Conservation (phyloP, 1,140 invertebrate genomes). For the Pachypeltis micranthus region DNA sequence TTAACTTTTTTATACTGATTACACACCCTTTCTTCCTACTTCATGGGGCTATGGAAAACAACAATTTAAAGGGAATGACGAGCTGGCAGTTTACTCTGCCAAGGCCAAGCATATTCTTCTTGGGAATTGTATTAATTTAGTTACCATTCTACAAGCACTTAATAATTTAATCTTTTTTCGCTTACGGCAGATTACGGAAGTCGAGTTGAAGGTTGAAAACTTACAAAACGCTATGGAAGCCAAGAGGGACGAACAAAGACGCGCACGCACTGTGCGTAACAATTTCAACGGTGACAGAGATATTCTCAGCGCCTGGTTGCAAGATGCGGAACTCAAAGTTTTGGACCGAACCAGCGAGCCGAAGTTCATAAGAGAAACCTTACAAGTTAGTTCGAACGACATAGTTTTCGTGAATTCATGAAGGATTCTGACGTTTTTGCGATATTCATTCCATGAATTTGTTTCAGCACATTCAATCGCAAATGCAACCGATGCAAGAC, state of each 20-base stretch:
- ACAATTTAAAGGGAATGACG: too few species aligned
- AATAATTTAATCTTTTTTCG: too few species aligned
- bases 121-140: too few species aligned
- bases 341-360: constrained; percentile 69
- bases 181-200: constrained; percentile 47
- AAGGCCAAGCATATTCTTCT: too few species aligned
- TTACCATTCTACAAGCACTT: too few species aligned
- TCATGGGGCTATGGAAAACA: too few species aligned
- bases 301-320: constrained; percentile 67
- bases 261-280: constrained; percentile 62
- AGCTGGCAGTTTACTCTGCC: too few species aligned
- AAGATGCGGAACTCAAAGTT: constrained; percentile 66
- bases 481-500: constrained; percentile 57
- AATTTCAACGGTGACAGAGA: constrained; percentile 71
- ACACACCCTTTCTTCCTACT: too few species aligned
- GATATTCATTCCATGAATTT: constrained; percentile 7
- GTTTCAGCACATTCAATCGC: constrained; percentile 55
- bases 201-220: constrained; percentile 66
- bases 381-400: constrained; percentile 38
- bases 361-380: constrained; percentile 56
- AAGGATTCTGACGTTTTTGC: too few species aligned
- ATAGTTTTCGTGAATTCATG: too few species aligned
- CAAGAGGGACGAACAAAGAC: constrained; percentile 72
- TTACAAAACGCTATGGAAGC: constrained; percentile 68
- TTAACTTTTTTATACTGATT: too few species aligned